Evolutionary conservation across 2,888 invertebrate species (phyloP), one percentile per base, ranked within the genome.

Genomic region (Polylopha cassiicola): DNA sequence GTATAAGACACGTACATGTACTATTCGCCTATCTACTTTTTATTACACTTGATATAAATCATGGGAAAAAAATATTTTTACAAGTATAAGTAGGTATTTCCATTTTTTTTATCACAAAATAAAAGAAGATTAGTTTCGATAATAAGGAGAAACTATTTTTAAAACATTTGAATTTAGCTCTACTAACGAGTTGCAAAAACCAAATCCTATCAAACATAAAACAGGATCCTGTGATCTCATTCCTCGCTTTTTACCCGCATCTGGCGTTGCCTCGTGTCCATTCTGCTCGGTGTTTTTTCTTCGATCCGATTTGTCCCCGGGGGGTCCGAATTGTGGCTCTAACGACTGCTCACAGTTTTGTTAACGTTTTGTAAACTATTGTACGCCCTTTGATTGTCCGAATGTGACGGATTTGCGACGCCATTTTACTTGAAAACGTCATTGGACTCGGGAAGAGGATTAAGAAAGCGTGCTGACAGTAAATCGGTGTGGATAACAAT

Each of bases 201-300:
- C 36, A 16, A 24, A 23, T 30, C 9, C 13, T 36, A 22, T 17
- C 33, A 15, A 16, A 20, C 48, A 58, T 46, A 64, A 60, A 70
- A 75, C 79, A 64, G 64, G 71, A 68, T 72, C 75, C 73, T 71
- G 51, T 50, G 54, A 63, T 53, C 65, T 58, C 53, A 57, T 53
- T 48, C 52, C 55, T 45, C 45, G 51, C 64, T 70, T 73, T 72
- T 68, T 66, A 47, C 53, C 58, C 57, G 66, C 82, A 84, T 82
- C 82, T 84, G 82, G 73, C 77, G 65, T 54, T 46, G 71, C 62
- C 77, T 73, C 78, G 80, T 79, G 82, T 75, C 77, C 73, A 65
- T 71, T 66, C 65, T 57, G 62, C 51, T n/a, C 58, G 52, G 52
- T 53, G 61, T 60, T 65, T 69, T 67, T 57, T 36, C 14, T 50